Evolutionary conservation across 2,113 vertebrate genomes (phyloP).

Genomic region (Datnioides undecimradiatus): DNA sequence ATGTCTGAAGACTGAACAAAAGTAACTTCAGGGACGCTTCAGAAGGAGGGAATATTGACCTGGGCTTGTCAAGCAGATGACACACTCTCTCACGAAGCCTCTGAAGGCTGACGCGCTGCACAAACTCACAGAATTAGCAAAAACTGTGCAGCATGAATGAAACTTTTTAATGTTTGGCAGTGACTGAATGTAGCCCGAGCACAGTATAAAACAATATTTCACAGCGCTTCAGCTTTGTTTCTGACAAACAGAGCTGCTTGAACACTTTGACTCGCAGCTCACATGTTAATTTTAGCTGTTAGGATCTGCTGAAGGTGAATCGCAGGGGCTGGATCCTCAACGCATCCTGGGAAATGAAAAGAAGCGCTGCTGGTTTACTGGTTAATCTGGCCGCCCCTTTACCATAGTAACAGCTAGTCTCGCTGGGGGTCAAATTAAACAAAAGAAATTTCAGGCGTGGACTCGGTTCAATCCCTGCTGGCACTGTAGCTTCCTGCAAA

Average conservation of each 20-base stretch:
- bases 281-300: constrained; percentile 44
- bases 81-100: constrained; percentile 17
- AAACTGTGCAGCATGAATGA: constrained; percentile 39
- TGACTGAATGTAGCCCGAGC: constrained; percentile 5
- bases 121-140: constrained; percentile 8
- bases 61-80: constrained; percentile 52
- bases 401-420: constrained; percentile 46
- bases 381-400: constrained; percentile 38
- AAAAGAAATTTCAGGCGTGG: constrained; percentile 40
- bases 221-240: background rate
- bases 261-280: background rate
- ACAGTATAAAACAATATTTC: constrained; percentile 7
- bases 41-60: constrained; percentile 43
- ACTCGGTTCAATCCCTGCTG: constrained; percentile 33
- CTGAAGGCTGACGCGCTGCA: constrained; percentile 20
- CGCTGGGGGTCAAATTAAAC: constrained; percentile 23
- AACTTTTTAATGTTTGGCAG: constrained; percentile 22
- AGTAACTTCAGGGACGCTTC: constrained; percentile 58
- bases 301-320: constrained; percentile 25
- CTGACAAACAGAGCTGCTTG: constrained; percentile 3
- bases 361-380: constrained; percentile 38
- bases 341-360: constrained; percentile 18
- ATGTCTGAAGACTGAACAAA: constrained; percentile 44
- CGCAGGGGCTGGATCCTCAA: constrained; percentile 17
- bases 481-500: background rate